phyloP scores from a whole-genome alignment of 2,797 vertebrate genomes.

The Mergus octosetaceus region DNA sequence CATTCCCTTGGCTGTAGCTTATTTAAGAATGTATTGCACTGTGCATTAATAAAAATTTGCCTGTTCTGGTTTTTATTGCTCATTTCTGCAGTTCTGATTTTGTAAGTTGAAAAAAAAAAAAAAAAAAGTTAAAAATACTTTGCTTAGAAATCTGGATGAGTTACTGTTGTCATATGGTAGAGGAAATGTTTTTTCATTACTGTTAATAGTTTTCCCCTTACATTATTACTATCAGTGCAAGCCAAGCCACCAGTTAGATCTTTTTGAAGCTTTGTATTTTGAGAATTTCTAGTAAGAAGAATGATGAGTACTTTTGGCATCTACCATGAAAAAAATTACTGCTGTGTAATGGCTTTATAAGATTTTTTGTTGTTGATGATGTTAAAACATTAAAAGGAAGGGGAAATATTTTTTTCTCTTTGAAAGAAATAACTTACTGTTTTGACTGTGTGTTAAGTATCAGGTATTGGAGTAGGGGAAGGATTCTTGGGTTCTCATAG shows the following conservation, averaged over 20 bases:
- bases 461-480: not conserved
- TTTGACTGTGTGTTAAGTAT: not conserved
- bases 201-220: not conserved
- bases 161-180: not conserved
- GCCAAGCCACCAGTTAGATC: not conserved
- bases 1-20: not conserved
- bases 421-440: not conserved
- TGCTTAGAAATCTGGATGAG: not conserved
- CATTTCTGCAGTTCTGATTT: not conserved
- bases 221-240: not conserved
- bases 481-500: not conserved
- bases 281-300: not conserved
- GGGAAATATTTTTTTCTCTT: not conserved
- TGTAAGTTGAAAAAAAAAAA: not conserved
- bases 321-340: conserved; percentile 12
- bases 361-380: not conserved
- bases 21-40: not conserved
- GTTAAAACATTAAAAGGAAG: not conserved
- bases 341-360: conserved; percentile 12
- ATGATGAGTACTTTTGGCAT: not conserved
- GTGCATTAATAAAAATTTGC: not conserved
- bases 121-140: not conserved
- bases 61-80: not conserved
- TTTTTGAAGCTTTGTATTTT: not conserved
- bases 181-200: not conserved